Conservation (phyloP, 2,113 vertebrate species). For the Catharus fuscescens region DNA sequence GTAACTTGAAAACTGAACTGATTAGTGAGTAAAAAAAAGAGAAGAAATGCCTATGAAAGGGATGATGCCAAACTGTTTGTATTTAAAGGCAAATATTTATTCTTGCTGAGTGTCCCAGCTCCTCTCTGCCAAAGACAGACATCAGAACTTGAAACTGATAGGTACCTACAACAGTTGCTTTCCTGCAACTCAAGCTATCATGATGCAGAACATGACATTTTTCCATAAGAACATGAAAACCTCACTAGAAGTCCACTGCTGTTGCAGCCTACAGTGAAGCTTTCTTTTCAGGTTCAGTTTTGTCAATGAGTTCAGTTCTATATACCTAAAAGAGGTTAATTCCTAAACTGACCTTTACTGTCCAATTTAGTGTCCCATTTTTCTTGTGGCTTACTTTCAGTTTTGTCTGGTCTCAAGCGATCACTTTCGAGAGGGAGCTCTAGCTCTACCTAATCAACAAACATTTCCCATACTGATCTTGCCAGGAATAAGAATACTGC, state of each 20-base stretch:
- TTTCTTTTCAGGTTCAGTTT: not conserved
- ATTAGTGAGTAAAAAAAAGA: not conserved
- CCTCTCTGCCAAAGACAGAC: not conserved
- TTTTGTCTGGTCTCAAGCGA: not conserved
- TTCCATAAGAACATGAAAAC: not conserved
- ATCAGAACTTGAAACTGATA: not conserved
- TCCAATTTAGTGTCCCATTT: not conserved
- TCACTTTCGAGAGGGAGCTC: not conserved
- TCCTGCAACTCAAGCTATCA: not conserved
- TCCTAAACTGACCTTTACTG: not conserved
- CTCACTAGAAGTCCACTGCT: not conserved
- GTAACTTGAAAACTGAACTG: not conserved
- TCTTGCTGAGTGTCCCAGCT: not conserved
- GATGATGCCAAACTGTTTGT: not conserved
- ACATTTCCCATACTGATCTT: not conserved
- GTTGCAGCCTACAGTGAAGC: not conserved
- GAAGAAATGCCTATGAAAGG: not conserved
- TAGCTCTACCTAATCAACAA: not conserved
- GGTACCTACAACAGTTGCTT: not conserved
- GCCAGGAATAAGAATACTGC: not conserved
- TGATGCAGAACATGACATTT: not conserved
- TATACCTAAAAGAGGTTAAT: not conserved
- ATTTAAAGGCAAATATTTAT: not conserved
- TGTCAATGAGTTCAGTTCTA: not conserved
- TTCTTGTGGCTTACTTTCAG: not conserved